Evolutionary conservation across 1,140 invertebrate genomes (phyloP).

Genomic region (Neodiprion virginianus): DNA sequence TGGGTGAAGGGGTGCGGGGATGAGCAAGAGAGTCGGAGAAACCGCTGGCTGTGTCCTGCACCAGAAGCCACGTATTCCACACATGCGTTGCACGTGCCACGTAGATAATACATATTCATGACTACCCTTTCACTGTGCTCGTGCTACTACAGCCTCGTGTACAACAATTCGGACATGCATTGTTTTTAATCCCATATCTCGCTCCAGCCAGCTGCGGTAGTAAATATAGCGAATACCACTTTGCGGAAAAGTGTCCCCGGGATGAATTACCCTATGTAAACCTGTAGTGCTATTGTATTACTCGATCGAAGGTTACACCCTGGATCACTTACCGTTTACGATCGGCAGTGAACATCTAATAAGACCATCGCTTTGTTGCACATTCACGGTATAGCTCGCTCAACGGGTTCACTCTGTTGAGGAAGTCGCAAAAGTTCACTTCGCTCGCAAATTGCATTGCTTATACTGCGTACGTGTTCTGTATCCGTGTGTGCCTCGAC

Average conservation of each 20-base stretch:
- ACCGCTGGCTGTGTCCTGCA: not conserved
- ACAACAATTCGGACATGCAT: conserved; percentile 13
- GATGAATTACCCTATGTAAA: not conserved
- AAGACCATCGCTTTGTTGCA: no score
- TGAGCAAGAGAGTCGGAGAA: not conserved
- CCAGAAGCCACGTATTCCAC: conserved; percentile 10
- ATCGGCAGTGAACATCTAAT: no score
- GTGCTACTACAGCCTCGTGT: not conserved
- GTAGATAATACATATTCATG: conserved; percentile 15
- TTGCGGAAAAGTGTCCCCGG: not conserved
- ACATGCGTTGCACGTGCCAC: conserved; percentile 10
- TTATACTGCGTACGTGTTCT: no score
- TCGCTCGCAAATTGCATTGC: no score
- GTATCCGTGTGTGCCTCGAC: no score
- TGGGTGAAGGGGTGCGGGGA: not conserved
- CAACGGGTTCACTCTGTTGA: no score
- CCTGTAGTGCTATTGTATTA: not conserved
- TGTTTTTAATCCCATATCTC: conserved; percentile 14
- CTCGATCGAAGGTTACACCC: not conserved
- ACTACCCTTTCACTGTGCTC: conserved; percentile 2
- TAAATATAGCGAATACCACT: not conserved
- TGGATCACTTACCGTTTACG: not conserved
- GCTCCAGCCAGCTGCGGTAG: not conserved
- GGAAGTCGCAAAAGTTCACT: no score
- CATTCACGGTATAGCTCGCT: no score